Conservation (phyloP, 2,113 vertebrate genomes). For the Chlamydotis undulata region DNA sequence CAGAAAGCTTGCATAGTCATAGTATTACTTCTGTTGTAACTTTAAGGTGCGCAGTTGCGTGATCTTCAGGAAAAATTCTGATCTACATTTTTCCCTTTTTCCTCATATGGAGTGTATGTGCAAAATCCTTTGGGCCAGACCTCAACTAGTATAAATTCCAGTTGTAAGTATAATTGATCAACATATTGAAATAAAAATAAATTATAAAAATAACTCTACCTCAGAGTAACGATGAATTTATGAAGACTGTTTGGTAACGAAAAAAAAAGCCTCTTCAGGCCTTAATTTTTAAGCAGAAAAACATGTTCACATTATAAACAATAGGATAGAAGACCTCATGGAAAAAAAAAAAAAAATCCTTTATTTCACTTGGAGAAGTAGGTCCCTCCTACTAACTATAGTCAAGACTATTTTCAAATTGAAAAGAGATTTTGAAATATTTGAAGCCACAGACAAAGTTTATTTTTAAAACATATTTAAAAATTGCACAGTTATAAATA, state of each 20-base stretch:
- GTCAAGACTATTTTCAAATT: neutral
- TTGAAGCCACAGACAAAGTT: slow-evolving; percentile 80
- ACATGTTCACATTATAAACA: neutral
- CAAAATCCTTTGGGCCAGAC: neutral
- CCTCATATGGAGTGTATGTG: fast-evolving
- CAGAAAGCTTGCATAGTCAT: neutral
- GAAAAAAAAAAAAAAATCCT: neutral
- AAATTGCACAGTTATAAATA: slow-evolving; percentile 78
- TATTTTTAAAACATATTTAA: slow-evolving; percentile 82
- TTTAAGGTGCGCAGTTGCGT: neutral
- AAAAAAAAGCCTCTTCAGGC: neutral
- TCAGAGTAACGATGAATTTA: neutral
- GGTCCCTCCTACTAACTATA: neutral
- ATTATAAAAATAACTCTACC: neutral
- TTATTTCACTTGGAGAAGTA: slow-evolving; percentile 5
- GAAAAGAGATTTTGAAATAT: slow-evolving; percentile 55
- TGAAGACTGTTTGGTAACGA: neutral
- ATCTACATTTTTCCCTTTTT: neutral
- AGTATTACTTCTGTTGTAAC: neutral
- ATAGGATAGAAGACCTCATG: neutral
- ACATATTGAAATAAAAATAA: neutral
- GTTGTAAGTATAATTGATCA: neutral
- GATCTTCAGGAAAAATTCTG: neutral
- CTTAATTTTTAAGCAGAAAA: neutral
- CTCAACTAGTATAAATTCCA: neutral